Base-by-base conservation (phyloP, 2,888 invertebrate species). In the Autographa pulchrina region DNA sequence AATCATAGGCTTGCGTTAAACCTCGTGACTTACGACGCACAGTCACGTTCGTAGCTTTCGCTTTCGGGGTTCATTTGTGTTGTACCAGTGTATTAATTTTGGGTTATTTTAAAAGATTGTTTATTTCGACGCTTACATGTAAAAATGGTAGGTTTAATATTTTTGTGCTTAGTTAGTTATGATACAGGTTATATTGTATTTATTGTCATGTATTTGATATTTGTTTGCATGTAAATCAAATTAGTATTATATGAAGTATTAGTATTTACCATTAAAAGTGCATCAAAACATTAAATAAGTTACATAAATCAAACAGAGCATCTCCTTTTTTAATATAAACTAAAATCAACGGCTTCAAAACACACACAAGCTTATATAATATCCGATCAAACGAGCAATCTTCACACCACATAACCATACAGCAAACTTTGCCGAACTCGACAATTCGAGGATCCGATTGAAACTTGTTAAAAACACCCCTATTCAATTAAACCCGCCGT, bases 1-100 rank as follows among this genome's bases (percentile, higher is more conserved):
- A 78, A 81, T 73, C 78, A 78, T 54, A 81, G 73, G 69, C 43
- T 67, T 70, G 69, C 78, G 64, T 63, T 72, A 65, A 54, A 62
- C 41, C 31, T 18, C 1, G 56, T 80, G 81, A 78, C 68, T 78
- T 81, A 78, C 65, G 81, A 73, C 48, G 35, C 69, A 56, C 16
- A 70, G 78, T 73, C 78, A 78, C 81, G 78, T 69, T 65, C 38
- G 54, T 20, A 8, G 54, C 54, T 25, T 56, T 56, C 25, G 2
- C 25, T 13, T 56, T 56, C 25, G 13, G 54, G 20, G 13, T 2
- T 56, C n/a, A 48, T n/a, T 48, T 48, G 43, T 25, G 25, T 25
- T 25, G 2, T 43, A 43, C 48, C n/a, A 48, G 48, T n/a, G 16
- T 48, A 48, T 48, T 48, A 38, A 38, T 38, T 38, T 38, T 38